Base-by-base conservation (phyloP, 2,113 vertebrate genomes). In the Electrona antarctica region DNA sequence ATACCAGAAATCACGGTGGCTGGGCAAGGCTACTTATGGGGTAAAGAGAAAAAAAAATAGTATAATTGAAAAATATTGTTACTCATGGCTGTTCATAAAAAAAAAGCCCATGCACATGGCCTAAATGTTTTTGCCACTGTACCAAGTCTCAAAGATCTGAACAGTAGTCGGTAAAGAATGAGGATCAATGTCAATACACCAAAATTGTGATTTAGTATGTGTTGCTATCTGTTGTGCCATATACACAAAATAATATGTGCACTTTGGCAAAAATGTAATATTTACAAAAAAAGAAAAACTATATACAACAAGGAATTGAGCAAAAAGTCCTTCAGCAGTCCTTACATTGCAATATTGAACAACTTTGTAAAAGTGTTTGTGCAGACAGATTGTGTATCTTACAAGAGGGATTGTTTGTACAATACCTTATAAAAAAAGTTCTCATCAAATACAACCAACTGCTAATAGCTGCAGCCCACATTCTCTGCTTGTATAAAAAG, bases 241-340 rank as follows among this genome's bases (percentile, higher is more conserved):
- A 83, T 78, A 87, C 84, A 88, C 83, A 69, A 81, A 82, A 74
- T 64, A 74, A 81, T 80, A 77, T 85, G 74, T 85, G 86, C 76
- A 83, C 80, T 68, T 76, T 83, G 78, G 85, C 82, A 81, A 84
- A 90, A 73, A 87, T 66, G 67, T 62, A n/a, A 55, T 82, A 91
- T 89, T 84, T 90, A 87, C 83, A 84, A 87, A 76, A 88, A 67
- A 63, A 1, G 11, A 69, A 45, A 8, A 69, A 76, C 51, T 85
- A 85, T 87, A 66, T 79, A 89, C 78, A 87, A 82, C 73, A 75
- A 69, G 60, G 14, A 67, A 11, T 12, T 3, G 7, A 72, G 46
- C 47, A 56, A 73, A 69, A 71, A 76, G 73, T 90, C 81, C 85
- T 87, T 89, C 84, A 79, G 79, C 78, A 79, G 79, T 76, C 64